These are phyloP conservation scores for Linhomoeus sp. DNA, from an alignment of 2,888 invertebrate species.

Conservation along the genomic window DNA sequence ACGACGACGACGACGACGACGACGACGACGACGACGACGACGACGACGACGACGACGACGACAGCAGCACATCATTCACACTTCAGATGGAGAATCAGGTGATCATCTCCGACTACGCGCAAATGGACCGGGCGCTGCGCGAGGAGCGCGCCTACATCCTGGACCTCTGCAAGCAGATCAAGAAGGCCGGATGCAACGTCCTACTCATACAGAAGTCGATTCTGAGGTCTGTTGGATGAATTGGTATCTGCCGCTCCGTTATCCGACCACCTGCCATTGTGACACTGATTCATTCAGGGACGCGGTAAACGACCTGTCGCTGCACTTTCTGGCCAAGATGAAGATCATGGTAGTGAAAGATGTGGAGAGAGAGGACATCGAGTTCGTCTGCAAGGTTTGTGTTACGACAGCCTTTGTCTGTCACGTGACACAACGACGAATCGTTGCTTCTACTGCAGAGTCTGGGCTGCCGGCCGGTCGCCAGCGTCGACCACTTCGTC, in stretches of 20 bases:
- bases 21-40: too few relatives aligned
- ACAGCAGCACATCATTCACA: too few relatives aligned
- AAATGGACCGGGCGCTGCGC: conserved; percentile 92
- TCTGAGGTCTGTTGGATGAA: conserved; percentile 39
- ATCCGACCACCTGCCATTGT: background rate
- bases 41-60: too few relatives aligned
- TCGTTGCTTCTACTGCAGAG: too few relatives aligned
- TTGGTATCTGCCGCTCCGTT: background rate
- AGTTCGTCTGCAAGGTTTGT: conserved; percentile 68
- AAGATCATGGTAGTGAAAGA: conserved; percentile 97
- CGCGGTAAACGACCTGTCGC: conserved; percentile 83
- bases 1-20: too few relatives aligned
- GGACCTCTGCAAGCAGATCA: conserved; percentile 94
- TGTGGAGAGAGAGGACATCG: conserved; percentile 90
- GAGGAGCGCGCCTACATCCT: conserved; percentile 93
- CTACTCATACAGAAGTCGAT: conserved; percentile 69
- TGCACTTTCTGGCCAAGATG: conserved; percentile 94
- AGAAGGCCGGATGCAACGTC: conserved; percentile 93
- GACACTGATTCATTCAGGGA: conserved; percentile 44
- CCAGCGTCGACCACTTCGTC: conserved; percentile 90
- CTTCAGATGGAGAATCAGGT: conserved; percentile 70
- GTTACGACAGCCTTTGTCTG: background rate
- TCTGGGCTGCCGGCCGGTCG: conserved; percentile 77
- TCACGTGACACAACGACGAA: background rate
- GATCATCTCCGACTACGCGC: conserved; percentile 91